Evolutionary conservation across 2,797 vertebrate species (phyloP), one percentile per base, ranked within the genome.

Genomic region (Botia almorhae): DNA sequence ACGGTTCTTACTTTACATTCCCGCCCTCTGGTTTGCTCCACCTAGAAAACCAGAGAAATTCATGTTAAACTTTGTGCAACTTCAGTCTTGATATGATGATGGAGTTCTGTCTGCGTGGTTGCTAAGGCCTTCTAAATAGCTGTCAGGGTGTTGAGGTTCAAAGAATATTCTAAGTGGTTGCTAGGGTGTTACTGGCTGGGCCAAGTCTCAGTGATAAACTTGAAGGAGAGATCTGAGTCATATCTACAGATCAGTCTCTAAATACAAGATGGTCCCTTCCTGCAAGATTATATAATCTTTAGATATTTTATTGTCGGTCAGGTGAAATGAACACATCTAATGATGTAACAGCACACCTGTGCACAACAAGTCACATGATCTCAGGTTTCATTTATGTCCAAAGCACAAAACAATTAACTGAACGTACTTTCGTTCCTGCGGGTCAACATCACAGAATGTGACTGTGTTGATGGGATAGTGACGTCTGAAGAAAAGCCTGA

Each of bases 361-460:
- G 48, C 12, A 2, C 8, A 50, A 13, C 23, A 60, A 21, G 13
- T 13, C 23, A 43, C 39, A 43, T 43, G 7, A 43, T 8, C 39
- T 43, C 39, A 43, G 39, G 39, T 43, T 8, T 43, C 39, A 43
- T 8, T 43, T 7, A 43, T 10, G 7, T 43, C 39, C 39, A 43
- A 7, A 43, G 39, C 39, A 43, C 8, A 8, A 43, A 43, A 43
- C 39, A 8, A 60, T 7, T 14, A 5, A 13, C 4, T 60, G 16
- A 61, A 61, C 96, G 94, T 91, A 99, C 98, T 98, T 98, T 84
- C 97, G 95, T 87, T 98, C 96, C 91, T 99, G 97, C 75, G 97
- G 96, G 86, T 99, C 98, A 82, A 95, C 92, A 84, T 98, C 94
- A 36, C 97, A 99, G 93, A 98, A 99, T 2, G 97, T 99, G 89